phyloP scores from a whole-genome alignment of 2,888 invertebrate species.

The Belgica antarctica region DNA sequence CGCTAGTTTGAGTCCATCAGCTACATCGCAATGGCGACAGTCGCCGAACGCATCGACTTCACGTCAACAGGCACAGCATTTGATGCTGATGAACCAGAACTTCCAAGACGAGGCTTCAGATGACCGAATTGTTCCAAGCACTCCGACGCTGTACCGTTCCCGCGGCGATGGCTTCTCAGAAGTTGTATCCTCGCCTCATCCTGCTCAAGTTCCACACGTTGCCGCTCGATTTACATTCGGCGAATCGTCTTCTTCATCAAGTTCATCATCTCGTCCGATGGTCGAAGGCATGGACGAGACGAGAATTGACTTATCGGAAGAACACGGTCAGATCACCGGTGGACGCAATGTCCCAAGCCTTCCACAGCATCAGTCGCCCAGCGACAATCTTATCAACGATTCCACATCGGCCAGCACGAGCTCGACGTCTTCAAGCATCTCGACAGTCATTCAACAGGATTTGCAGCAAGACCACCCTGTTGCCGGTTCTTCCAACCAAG shows the following conservation, averaged over 20 bases:
- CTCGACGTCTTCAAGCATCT: slow-evolving; percentile 41
- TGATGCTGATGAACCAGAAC: slow-evolving; percentile 49
- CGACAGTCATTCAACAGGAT: slow-evolving; percentile 50
- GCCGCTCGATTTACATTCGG: slow-evolving; percentile 65
- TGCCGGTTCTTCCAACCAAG: slow-evolving; percentile 48
- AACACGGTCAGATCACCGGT: slow-evolving; percentile 46
- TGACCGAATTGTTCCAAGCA: slow-evolving; percentile 80
- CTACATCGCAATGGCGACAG: slow-evolving; percentile 52
- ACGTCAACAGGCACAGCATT: slow-evolving; percentile 49
- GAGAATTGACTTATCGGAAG: slow-evolving; percentile 66
- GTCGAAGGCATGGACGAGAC: slow-evolving; percentile 73
- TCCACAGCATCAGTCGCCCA: slow-evolving; percentile 63
- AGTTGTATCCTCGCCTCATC: slow-evolving; percentile 87
- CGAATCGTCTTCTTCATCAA: slow-evolving; percentile 57
- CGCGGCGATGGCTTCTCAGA: slow-evolving; percentile 85
- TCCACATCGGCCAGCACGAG: slow-evolving; percentile 34
- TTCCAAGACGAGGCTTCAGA: slow-evolving; percentile 56
- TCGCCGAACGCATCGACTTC: slow-evolving; percentile 48
- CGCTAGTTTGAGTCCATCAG: slow-evolving; percentile 47
- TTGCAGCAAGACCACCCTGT: slow-evolving; percentile 47
- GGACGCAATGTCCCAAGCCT: slow-evolving; percentile 69
- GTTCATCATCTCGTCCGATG: slow-evolving; percentile 55
- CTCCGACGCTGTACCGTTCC: slow-evolving; percentile 81
- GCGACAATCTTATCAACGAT: slow-evolving; percentile 35
- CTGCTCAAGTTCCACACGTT: slow-evolving; percentile 63